Evolutionary conservation across 2,888 invertebrate species (phyloP), one percentile per base, ranked within the genome.

Genomic region (Pyrocoelia pectoralis): DNA sequence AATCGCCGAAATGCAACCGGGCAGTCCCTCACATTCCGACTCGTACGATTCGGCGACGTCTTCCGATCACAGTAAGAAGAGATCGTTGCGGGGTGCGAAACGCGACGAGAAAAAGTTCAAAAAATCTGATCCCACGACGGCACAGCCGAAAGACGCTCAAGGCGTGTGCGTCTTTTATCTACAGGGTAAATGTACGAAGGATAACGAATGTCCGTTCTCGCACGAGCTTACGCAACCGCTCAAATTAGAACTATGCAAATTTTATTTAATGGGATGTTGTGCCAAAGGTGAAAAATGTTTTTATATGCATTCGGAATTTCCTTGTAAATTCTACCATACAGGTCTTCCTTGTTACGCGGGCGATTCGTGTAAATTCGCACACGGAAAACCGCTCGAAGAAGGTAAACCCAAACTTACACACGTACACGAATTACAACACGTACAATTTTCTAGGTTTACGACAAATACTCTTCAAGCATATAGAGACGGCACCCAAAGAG

Each of bases 281-380:
- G 92, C 94, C 56, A 98, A 97, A 83, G 90, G 94, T 74, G 96
- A 96, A 73, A 94, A 95, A 82, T 98, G 98, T 83, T 86, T 94
- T 14, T 98, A 95, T 79, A 93, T 98, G 93, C 98, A 98, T 83
- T 89, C 92, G 74, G 97, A 97, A 80, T 98, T 97, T 81, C 98
- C 98, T 13, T 98, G 98, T 83, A 97, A 97, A 85, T 97, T 92
- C 83, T 97, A 91, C 82, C 97, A 98, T 79, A 93, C 96, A 55
- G 97, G 97, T 68, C 86, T 93, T 80, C 90, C 91, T 57, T 97
- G 97, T 81, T 87, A 88, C 68, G 87, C 84, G 33, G 86, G 86
- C 52, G 88, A 89, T 24, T 89, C 91, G 66, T 98, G 98, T 83
- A 95, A 96, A 82, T 98, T 97, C 82, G 94, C 95, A 19, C 98